These are phyloP conservation scores for Pharmacophagus antenor DNA, from an alignment of 2,888 invertebrate genomes.

Conservation along the genomic window DNA sequence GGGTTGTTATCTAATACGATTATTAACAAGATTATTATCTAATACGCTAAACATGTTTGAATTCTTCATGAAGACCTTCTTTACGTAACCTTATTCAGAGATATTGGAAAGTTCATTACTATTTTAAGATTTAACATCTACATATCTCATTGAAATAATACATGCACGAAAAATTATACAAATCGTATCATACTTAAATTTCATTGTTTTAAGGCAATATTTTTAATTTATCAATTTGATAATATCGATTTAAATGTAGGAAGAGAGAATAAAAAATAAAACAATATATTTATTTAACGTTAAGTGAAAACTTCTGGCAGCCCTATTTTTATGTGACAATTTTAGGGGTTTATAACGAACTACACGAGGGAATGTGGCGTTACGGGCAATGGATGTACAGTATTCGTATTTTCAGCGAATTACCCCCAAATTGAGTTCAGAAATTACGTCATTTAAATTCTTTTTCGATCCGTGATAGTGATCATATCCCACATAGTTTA, in stretches of 20 bases:
- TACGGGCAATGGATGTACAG: constrained; percentile 35
- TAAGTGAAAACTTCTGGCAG: not conserved
- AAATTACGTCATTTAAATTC: not conserved
- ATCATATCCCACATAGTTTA: not conserved
- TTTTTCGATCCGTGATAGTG: not conserved
- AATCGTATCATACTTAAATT: too few species aligned
- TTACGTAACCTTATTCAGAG: too few species aligned
- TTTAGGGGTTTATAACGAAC: constrained; percentile 58
- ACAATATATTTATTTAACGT: not conserved
- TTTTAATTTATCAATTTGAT: too few species aligned
- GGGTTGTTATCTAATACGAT: too few species aligned
- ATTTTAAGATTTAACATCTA: too few species aligned
- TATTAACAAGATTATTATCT: not conserved
- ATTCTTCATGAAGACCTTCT: not conserved
- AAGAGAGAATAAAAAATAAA: too few species aligned
- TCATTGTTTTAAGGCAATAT: too few species aligned
- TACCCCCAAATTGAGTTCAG: constrained; percentile 30
- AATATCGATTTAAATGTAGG: too few species aligned
- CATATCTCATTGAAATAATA: too few species aligned
- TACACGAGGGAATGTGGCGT: constrained; percentile 39
- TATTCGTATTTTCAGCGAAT: constrained; percentile 42
- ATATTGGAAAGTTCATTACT: too few species aligned
- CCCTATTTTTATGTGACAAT: constrained; percentile 45
- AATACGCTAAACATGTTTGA: not conserved
- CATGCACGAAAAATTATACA: too few species aligned